Base-by-base conservation (phyloP, 2,888 invertebrate genomes). In the Frankliniella fusca region DNA sequence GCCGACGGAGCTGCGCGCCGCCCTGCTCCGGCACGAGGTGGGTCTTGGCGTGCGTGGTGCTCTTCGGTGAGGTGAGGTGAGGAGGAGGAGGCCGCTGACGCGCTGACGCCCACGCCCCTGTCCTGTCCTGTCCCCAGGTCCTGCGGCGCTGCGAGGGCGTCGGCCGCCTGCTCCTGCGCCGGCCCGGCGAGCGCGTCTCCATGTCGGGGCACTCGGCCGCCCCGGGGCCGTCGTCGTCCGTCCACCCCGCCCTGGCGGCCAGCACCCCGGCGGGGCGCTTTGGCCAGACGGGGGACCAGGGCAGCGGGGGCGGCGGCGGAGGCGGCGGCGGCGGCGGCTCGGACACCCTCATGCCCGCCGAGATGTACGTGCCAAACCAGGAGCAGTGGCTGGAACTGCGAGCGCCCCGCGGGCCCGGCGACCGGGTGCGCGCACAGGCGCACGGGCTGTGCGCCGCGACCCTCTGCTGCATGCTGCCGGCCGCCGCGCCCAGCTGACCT, bases 351-450 rank as follows among this genome's bases (percentile, higher is more conserved):
- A 93, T 96, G 92, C 96, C 96, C 0, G 94, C 96, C 0, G 96
- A 96, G 88, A 96, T 96, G 96, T 96, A 96, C 87, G 96, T 96
- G 15, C 95, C 96, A 3, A 95, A 96, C 88, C 96, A 96, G 88
- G 94, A 95, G 87, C 94, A 95, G 86, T 96, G 96, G 96, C 89
- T 96, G 15, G 93, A 94, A 84, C 89, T 96, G 79, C 91, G 95
- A 80, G 94, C 94, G 27, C 89, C 90, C 81, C 84, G 86, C 23
- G 70, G 70, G 23, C 70, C 70, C 23, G 27, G 70, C 12, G 70
- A 76, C 70, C 70, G 70, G 61, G 61, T 61, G 61, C 61, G 61
- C 11, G 70, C 27, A 27, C 23, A 27, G 70, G 27, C 23, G 11
- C 70, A 76, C 70, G 70, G 70, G 23, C 70, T 76, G 70, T 76